Conservation (phyloP, 2,888 invertebrate species). For the Eretmocerus hayati region DNA sequence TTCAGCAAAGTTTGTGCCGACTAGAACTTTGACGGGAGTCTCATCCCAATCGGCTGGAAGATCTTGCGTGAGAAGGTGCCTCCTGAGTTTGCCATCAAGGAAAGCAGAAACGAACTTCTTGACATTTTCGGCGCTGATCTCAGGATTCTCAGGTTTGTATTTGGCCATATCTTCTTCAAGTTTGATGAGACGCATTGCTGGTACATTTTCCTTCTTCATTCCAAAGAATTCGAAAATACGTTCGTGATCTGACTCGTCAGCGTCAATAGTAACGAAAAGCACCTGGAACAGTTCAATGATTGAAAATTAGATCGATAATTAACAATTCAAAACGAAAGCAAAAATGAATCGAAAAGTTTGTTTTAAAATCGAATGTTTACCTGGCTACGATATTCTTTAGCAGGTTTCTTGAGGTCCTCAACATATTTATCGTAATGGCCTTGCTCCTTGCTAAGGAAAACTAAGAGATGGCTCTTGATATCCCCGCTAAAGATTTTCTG, state of each 20-base stretch:
- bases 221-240: constrained; percentile 99
- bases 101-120: constrained; percentile 80
- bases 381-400: constrained; percentile 84
- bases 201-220: constrained; percentile 88
- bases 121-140: constrained; percentile 62
- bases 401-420: constrained; percentile 72
- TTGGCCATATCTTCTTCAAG: constrained; percentile 97
- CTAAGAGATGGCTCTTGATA: constrained; percentile 90
- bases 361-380: constrained; percentile 36
- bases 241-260: constrained; percentile 91
- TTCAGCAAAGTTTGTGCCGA: constrained; percentile 91
- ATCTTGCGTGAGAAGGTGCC: constrained; percentile 89
- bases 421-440: constrained; percentile 77
- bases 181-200: constrained; percentile 84
- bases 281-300: constrained; percentile 49
- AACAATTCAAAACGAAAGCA: neutral
- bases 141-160: constrained; percentile 81
- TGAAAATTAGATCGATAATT: neutral
- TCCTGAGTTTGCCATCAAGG: constrained; percentile 87
- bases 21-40: constrained; percentile 85
- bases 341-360: constrained; percentile 1
- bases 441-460: constrained; percentile 89
- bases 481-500: constrained; percentile 98
- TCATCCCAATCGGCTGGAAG: constrained; percentile 97
- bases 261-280: constrained; percentile 91